Evolutionary conservation across 2,113 vertebrate species (phyloP), one percentile per base, ranked within the genome.

Genomic region (Chamaea fasciata): DNA sequence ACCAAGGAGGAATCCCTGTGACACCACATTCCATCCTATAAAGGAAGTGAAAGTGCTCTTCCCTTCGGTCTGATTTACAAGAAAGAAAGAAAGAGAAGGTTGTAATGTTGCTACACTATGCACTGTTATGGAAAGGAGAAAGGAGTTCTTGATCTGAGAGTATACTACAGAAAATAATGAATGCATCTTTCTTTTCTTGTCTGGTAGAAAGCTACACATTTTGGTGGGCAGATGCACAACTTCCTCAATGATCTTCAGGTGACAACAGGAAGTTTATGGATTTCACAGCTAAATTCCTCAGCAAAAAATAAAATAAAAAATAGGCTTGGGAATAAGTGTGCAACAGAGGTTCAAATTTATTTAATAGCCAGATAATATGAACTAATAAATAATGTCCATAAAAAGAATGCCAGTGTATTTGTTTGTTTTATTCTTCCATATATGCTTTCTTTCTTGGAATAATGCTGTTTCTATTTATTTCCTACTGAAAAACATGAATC

Each of bases 11-110:
- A 95, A 97, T 97, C 97, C 98, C 97, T 97, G 97, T 97, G 97
- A 97, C 98, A 98, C 91, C 98, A 98, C 96, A 97, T 97, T 98
- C 97, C 98, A 98, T 96, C 95, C 98, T 98, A 98, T 96, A 98
- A 98, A 97, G 97, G 97, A 98, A 98, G 95, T 97, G 98, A 98
- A 98, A 98, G 98, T 97, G 98, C 98, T 98, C 96, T 97, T 97
- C 97, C 98, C 97, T 98, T 96, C 91, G 62, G 96, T 97, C 98
- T 98, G 97, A 98, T 98, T 98, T 96, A 98, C 93, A 93, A 98
- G 97, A 98, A 95, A 98, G 97, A 98, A 94, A 98, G 88, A 98
- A 97, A 98, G 94, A 98, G 97, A 98, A 98, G 95, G 82, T 96
- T 98, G 98, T 96, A 92, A 98, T 80, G 97, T 97, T 89, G 97